These are phyloP conservation scores for Pedetes capensis DNA, from an alignment of 2,113 vertebrate genomes.

Conservation along the genomic window DNA sequence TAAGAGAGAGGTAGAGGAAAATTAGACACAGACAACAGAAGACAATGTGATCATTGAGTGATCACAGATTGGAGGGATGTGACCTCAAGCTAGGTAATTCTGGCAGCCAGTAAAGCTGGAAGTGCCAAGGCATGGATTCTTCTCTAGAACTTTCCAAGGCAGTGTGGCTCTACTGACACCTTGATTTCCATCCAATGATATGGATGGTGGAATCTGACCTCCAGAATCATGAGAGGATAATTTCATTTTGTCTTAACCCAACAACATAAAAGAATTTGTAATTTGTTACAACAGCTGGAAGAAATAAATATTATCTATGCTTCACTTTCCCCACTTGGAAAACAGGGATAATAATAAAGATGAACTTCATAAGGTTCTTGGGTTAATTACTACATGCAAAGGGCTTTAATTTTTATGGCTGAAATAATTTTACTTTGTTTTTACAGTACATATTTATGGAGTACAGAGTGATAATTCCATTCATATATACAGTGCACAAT, in stretches of 20 bases:
- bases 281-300: not conserved
- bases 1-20: not conserved
- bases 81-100: not conserved
- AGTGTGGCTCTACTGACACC: not conserved
- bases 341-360: not conserved
- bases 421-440: no score
- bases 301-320: not conserved
- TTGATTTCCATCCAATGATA: not conserved
- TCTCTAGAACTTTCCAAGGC: not conserved
- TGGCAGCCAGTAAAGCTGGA: not conserved
- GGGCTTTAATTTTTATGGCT: no score
- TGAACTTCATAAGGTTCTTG: not conserved
- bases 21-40: not conserved
- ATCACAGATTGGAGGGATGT: not conserved
- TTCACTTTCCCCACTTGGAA: constrained; percentile 7
- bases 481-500: no score
- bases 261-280: not conserved
- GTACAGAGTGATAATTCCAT: no score
- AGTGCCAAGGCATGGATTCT: not conserved
- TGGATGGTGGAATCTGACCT: not conserved
- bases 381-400: not conserved
- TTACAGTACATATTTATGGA: no score
- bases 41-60: not conserved
- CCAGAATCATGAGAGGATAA: not conserved
- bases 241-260: constrained; percentile 10